Evolutionary conservation across 2,888 invertebrate species (phyloP).

Genomic region (Cataglyphis altisquamis): DNA sequence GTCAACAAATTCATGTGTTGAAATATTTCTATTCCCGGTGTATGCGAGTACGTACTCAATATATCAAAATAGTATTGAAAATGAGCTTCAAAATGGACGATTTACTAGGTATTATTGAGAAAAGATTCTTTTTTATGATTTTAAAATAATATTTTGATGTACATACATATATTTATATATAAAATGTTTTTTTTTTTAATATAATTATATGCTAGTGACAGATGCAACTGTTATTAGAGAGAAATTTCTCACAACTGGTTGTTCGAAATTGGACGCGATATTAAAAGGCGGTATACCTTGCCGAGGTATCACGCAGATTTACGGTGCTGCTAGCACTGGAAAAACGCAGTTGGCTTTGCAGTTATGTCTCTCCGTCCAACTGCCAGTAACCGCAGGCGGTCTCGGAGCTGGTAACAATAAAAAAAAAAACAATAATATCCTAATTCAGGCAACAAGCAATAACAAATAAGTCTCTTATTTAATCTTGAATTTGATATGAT

Average conservation of each 20-base stretch:
- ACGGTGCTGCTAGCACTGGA: slow-evolving; percentile 93
- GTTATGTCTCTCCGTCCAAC: slow-evolving; percentile 90
- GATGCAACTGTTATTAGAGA: slow-evolving; percentile 62
- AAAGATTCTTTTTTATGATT: background rate
- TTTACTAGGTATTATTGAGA: slow-evolving; percentile 59
- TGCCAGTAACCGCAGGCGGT: slow-evolving; percentile 87
- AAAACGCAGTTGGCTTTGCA: slow-evolving; percentile 94
- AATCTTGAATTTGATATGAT: background rate
- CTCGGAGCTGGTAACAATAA: slow-evolving; percentile 86
- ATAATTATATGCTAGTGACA: slow-evolving; percentile 44
- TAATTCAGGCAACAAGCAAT: background rate
- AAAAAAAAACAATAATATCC: background rate
- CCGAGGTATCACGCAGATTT: slow-evolving; percentile 92
- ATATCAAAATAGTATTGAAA: background rate
- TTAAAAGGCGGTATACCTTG: slow-evolving; percentile 90
- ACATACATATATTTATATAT: background rate
- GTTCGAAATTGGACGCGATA: slow-evolving; percentile 88
- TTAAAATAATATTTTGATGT: background rate
- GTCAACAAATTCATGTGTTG: background rate
- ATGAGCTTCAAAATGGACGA: slow-evolving; percentile 53
- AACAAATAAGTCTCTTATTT: background rate
- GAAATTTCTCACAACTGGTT: slow-evolving; percentile 87
- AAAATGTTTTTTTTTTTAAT: background rate
- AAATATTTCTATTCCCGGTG: too few species aligned
- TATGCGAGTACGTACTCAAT: background rate